Evolutionary conservation across 2,888 invertebrate genomes (phyloP).

Genomic region (Archips crataeganus): DNA sequence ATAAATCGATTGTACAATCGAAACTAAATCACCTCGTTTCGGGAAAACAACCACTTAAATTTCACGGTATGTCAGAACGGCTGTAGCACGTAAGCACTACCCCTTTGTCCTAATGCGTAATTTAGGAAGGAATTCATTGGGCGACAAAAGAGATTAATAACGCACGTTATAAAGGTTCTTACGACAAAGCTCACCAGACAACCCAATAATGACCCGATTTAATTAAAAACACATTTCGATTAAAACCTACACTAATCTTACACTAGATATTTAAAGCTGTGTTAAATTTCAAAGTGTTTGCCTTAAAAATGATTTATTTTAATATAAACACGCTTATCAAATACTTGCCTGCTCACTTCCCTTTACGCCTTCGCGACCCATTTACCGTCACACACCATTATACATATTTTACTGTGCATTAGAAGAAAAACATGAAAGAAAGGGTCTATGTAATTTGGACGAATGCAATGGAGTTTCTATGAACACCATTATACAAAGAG

Average conservation of each 20-base stretch:
- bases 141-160: too few species aligned
- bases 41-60: too few species aligned
- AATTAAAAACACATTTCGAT: too few species aligned
- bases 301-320: background rate
- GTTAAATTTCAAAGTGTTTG: background rate
- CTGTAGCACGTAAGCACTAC: too few species aligned
- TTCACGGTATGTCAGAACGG: too few species aligned
- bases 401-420: constrained; percentile 7
- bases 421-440: background rate
- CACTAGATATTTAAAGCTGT: background rate
- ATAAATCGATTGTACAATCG: too few species aligned
- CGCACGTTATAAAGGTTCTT: too few species aligned
- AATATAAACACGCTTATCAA: background rate
- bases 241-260: background rate
- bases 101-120: too few species aligned
- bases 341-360: constrained; percentile 7
- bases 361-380: constrained; percentile 3
- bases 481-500: background rate
- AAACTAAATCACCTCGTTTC: too few species aligned
- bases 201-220: too few species aligned
- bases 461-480: background rate
- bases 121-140: too few species aligned
- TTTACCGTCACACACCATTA: constrained; percentile 30
- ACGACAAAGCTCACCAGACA: too few species aligned
- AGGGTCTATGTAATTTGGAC: background rate